Evolutionary conservation across 2,113 vertebrate species (phyloP), one percentile per base, ranked within the genome.

Genomic region (Aramus guarauna): DNA sequence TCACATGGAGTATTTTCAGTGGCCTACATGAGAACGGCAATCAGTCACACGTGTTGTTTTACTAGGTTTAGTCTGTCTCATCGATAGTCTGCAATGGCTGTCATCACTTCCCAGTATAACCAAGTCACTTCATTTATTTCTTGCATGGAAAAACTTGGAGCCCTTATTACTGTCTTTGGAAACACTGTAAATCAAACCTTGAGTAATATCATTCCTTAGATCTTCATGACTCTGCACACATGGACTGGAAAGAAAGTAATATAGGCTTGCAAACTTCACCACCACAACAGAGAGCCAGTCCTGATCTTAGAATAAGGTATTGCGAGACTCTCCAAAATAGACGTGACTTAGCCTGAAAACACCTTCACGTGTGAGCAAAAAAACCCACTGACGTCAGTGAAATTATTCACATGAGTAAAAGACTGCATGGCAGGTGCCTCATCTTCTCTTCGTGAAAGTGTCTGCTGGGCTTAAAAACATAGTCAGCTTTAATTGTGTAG

Each of bases 371-470:
- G 43, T 78, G 86, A 95, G 66, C 2, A 11, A 91, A 94, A 95
- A 96, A 85, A 9, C 36, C 80, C 84, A 66, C 8, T 96, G 88
- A 94, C 24, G n/a, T 92, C 84, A 97, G 62, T 39, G 69, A 91
- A 77, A 69, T 60, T 94, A 76, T 72, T 95, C 86, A 68, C 88
- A 88, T 23, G 64, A 87, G 80, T 75, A 75, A 24, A 89, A 81
- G 27, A 39, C 43, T 64, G 66, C 52, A 53, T 6, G 29, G 73
- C 72, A 89, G 39, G 58, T 91, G 66, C 66, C 83, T 91, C 74
- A 66, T 73, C 81, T 79, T 83, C 59, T 62, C 45, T 76, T 64
- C 50, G 27, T 15, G 62, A 72, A 79, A 87, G 85, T 10, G 20
- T 11, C 24, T 37, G 52, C 43, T 24, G 60, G 24, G 30, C 77